These are phyloP conservation scores for Hirundo rustica DNA, from an alignment of 2,797 vertebrate species.

Conservation along the genomic window DNA sequence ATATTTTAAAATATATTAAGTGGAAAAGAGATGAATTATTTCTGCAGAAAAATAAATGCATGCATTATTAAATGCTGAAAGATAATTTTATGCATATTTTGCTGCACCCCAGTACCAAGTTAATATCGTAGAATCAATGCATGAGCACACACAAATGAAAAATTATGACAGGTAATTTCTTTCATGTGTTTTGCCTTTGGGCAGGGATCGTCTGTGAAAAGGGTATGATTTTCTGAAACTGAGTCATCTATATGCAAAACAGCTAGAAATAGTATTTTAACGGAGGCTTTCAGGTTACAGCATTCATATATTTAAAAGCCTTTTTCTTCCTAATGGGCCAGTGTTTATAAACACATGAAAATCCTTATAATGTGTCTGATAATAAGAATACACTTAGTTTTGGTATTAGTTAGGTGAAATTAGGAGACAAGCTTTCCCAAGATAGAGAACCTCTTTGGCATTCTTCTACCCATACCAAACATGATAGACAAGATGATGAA, in stretches of 20 bases:
- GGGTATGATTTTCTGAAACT: background rate
- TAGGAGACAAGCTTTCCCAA: background rate
- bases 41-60: background rate
- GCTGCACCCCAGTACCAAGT: background rate
- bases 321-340: background rate
- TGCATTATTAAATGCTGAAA: background rate
- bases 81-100: background rate
- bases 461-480: background rate
- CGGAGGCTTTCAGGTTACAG: background rate
- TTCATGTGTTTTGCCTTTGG: background rate
- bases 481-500: background rate
- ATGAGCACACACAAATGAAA: background rate
- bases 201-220: background rate
- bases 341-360: background rate
- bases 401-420: accelerated
- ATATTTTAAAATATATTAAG: background rate
- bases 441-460: background rate
- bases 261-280: background rate
- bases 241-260: background rate
- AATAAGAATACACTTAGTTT: background rate
- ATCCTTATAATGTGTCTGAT: background rate
- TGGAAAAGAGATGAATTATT: background rate
- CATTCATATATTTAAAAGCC: background rate
- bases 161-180: background rate
- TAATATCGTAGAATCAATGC: background rate